phyloP scores from a whole-genome alignment of 2,888 invertebrate genomes.

The Pachliopta kotzebuea region DNA sequence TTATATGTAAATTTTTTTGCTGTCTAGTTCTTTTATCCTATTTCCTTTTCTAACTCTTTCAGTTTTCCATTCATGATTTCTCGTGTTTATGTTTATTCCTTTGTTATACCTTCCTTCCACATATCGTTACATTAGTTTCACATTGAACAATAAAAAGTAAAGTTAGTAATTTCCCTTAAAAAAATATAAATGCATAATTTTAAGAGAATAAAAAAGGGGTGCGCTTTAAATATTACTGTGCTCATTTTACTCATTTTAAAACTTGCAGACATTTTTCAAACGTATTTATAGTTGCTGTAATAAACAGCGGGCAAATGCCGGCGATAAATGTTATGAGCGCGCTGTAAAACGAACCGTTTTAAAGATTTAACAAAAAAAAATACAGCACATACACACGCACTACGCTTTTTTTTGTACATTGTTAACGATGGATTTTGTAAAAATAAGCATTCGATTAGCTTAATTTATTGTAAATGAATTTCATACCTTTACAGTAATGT shows the following conservation, averaged over 20 bases:
- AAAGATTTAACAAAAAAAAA: slow-evolving; percentile 8
- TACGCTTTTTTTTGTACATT: not conserved
- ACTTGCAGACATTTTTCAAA: not conserved
- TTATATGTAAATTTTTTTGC: no score
- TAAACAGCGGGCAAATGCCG: not conserved
- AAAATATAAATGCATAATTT: not conserved
- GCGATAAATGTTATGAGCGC: slow-evolving; percentile 7
- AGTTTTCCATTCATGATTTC: no score
- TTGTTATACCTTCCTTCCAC: no score
- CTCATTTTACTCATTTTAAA: slow-evolving; percentile 8
- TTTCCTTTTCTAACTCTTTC: no score
- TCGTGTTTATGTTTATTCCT: no score
- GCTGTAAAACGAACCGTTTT: not conserved
- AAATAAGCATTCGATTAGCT: slow-evolving; percentile 1
- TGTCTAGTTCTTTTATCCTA: no score
- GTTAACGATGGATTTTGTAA: slow-evolving; percentile 2
- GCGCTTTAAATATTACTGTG: not conserved
- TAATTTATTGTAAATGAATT: not conserved
- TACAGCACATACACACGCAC: no score
- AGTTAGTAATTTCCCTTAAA: not conserved
- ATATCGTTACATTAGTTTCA: no score
- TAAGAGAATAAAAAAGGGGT: not conserved
- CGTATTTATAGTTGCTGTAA: slow-evolving; percentile 11
- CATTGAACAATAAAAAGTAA: no score
- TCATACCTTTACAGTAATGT: not conserved